These are phyloP conservation scores for Hylaeus volcanicus DNA, from an alignment of 1,140 invertebrate species.

Conservation along the genomic window DNA sequence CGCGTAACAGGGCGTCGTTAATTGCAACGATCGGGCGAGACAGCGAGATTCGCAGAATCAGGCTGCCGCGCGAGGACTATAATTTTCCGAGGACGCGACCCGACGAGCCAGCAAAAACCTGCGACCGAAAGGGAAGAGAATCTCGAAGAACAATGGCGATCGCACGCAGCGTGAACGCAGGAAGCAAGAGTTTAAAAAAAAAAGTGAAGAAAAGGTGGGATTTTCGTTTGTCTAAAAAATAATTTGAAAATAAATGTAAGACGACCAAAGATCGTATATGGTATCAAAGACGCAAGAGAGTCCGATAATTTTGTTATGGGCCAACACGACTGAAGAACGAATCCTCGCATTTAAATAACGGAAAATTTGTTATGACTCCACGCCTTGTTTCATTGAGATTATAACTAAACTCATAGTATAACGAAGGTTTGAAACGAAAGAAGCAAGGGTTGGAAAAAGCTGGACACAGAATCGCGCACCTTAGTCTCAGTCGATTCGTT, in stretches of 20 bases:
- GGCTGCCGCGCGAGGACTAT: not conserved
- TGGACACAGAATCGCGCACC: conserved; percentile 36
- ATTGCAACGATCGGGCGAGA: conserved; percentile 5
- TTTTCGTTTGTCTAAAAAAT: too few relatives aligned
- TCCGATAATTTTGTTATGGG: too few relatives aligned
- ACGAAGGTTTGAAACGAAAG: too few relatives aligned
- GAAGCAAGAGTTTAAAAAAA: not conserved
- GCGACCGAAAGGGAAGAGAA: not conserved
- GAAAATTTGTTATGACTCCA: too few relatives aligned
- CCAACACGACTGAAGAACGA: too few relatives aligned
- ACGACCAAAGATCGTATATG: too few relatives aligned
- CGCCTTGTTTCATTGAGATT: too few relatives aligned
- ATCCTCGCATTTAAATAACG: too few relatives aligned
- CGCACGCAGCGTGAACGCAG: not conserved
- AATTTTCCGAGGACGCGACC: conserved; percentile 20
- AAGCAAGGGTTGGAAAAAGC: not conserved
- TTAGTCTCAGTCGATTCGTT: conserved; percentile 61
- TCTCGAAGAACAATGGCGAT: conserved; percentile 11
- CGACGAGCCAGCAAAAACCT: not conserved
- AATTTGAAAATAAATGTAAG: too few relatives aligned
- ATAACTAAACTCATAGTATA: too few relatives aligned
- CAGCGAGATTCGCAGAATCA: conserved; percentile 24
- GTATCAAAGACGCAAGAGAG: too few relatives aligned
- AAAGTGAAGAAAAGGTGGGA: not conserved
- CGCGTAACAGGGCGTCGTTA: conserved; percentile 11